Conservation (phyloP, 2,888 invertebrate species). For the Lithophane socia region DNA sequence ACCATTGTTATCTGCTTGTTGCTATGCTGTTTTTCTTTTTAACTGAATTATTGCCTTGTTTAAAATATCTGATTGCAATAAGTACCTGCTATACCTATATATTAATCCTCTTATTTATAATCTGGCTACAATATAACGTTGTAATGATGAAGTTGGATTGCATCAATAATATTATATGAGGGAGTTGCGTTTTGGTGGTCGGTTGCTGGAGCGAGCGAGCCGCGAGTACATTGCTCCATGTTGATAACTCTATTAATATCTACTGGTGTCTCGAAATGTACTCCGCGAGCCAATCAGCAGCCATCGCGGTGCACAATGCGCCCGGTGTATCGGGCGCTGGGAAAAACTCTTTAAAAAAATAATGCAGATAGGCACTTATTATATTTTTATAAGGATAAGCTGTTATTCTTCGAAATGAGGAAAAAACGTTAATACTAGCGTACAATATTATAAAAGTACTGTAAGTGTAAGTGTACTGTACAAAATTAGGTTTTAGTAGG, state of each 20-base stretch:
- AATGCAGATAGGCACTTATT: background rate
- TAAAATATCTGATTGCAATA: background rate
- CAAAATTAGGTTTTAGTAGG: too few species aligned
- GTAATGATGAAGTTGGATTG: constrained; percentile 9
- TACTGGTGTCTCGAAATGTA: constrained; percentile 78
- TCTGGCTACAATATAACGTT: background rate
- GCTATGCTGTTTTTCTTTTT: constrained; percentile 18
- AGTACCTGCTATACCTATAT: too few species aligned
- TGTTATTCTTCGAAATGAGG: background rate
- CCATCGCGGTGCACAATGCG: constrained; percentile 67
- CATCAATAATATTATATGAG: constrained; percentile 31
- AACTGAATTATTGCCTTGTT: background rate
- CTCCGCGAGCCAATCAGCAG: constrained; percentile 75
- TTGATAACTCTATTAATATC: constrained; percentile 88
- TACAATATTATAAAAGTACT: background rate
- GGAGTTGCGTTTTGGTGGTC: constrained; percentile 32
- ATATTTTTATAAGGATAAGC: background rate
- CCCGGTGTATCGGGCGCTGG: constrained; percentile 19
- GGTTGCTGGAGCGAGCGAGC: constrained; percentile 55
- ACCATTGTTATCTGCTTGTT: constrained; percentile 22
- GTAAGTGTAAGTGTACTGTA: background rate
- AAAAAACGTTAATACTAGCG: background rate
- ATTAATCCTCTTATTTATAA: constrained; percentile 6
- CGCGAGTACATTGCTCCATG: constrained; percentile 82
- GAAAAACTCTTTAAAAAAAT: constrained; percentile 37